phyloP scores from a whole-genome alignment of 2,888 invertebrate species.

The Crematogaster levior region DNA sequence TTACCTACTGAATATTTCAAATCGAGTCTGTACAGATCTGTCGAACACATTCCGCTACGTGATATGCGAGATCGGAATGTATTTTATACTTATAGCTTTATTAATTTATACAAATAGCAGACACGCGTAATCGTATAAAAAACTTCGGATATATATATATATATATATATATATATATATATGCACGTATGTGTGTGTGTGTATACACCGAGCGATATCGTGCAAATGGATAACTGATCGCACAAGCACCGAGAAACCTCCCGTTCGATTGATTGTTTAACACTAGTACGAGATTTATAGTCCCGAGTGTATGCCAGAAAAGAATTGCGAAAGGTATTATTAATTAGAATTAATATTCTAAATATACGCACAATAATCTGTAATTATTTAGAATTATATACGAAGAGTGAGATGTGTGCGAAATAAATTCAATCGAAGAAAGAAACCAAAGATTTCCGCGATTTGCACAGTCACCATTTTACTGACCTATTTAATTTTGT shows the following conservation, averaged over 20 bases:
- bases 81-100: constrained; percentile 26
- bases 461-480: background rate
- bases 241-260: background rate
- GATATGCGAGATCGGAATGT: constrained; percentile 5
- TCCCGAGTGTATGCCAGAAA: constrained; percentile 3
- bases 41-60: background rate
- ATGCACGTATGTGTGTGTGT: background rate
- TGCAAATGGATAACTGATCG: background rate
- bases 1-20: constrained; percentile 6
- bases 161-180: no score
- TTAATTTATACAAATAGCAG: constrained; percentile 18
- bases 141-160: background rate
- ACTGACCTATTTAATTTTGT: background rate
- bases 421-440: background rate
- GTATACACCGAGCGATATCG: background rate
- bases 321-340: constrained; percentile 2
- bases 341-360: constrained; percentile 15
- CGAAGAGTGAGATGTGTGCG: background rate
- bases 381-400: background rate
- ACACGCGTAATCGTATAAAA: background rate
- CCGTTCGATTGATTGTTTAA: background rate
- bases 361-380: constrained; percentile 37
- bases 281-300: background rate
- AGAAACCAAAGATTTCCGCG: background rate
- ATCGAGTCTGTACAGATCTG: constrained; percentile 33